Evolutionary conservation across 2,113 vertebrate genomes (phyloP).

Genomic region (Notothenia rossii): DNA sequence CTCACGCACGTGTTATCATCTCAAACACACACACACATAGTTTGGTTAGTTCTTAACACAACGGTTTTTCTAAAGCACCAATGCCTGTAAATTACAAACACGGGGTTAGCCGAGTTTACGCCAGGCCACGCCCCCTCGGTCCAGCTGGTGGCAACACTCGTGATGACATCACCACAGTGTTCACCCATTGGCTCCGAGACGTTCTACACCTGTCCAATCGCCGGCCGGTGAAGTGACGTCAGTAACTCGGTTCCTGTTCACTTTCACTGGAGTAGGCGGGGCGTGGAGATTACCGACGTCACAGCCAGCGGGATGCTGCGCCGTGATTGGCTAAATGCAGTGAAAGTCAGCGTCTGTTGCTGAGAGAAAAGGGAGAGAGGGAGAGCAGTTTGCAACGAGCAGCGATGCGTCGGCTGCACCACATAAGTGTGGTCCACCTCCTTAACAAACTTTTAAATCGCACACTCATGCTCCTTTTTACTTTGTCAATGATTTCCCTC

Average conservation of each 20-base stretch:
- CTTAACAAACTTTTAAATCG: conserved; percentile 24
- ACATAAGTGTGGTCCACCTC: conserved; percentile 4
- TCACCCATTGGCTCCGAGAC: conserved; percentile 78
- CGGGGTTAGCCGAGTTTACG: conserved; percentile 84
- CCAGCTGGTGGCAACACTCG: conserved; percentile 90
- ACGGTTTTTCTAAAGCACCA: conserved; percentile 24
- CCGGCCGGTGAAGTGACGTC: conserved; percentile 79
- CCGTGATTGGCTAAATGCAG: conserved; percentile 77
- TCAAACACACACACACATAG: conserved; percentile 23
- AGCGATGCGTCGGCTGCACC: conserved; percentile 44
- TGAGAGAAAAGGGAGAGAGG: conserved; percentile 83
- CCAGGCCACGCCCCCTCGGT: conserved; percentile 82
- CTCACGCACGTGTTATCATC: conserved; percentile 16
- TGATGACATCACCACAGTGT: conserved; percentile 84
- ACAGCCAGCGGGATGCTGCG: conserved; percentile 47
- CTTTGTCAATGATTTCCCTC: background rate
- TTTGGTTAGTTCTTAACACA: conserved; percentile 9
- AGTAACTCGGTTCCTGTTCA: conserved; percentile 70
- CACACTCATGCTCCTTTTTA: background rate
- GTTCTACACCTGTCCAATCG: conserved; percentile 76
- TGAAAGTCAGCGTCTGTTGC: conserved; percentile 87
- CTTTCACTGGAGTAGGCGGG: conserved; percentile 74
- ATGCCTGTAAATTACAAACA: conserved; percentile 73
- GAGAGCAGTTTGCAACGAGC: conserved; percentile 36
- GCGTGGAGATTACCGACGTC: conserved; percentile 69